Conservation (phyloP, 2,888 invertebrate genomes). For the Argyresthia albistria region DNA sequence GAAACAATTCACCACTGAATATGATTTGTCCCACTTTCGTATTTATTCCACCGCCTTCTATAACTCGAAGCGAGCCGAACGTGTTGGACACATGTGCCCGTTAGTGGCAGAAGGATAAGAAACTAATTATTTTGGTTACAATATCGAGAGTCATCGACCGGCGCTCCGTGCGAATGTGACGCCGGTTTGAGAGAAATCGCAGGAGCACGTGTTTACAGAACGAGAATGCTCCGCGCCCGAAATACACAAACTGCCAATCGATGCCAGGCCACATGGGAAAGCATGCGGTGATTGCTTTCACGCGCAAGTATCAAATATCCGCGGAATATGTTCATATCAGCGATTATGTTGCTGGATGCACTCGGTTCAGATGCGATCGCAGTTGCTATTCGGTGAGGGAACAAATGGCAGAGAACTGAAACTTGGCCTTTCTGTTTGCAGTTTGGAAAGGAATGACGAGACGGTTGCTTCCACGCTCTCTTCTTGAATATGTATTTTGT, state of each 20-base stretch:
- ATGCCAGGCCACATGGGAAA: background rate
- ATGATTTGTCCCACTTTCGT: constrained; percentile 34
- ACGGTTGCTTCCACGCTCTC: too few species aligned
- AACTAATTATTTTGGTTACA: constrained; percentile 19
- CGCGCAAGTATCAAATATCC: too few species aligned
- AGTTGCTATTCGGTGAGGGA: too few species aligned
- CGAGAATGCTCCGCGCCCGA: constrained; percentile 12
- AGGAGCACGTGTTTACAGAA: constrained; percentile 24
- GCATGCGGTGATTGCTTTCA: too few species aligned
- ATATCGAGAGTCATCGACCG: constrained; percentile 31
- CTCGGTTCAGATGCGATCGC: too few species aligned
- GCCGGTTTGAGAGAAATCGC: constrained; percentile 32
- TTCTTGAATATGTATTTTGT: too few species aligned
- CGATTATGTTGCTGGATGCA: too few species aligned
- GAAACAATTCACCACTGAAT: constrained; percentile 26
- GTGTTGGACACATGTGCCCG: constrained; percentile 9
- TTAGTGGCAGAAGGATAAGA: background rate
- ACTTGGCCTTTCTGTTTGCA: too few species aligned
- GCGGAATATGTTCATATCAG: too few species aligned
- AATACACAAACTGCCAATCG: background rate
- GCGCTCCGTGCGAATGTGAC: constrained; percentile 24
- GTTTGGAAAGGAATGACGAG: too few species aligned
- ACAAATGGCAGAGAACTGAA: too few species aligned
- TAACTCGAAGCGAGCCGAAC: constrained; percentile 7
- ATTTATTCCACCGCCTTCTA: constrained; percentile 12